Conservation (phyloP, 2,113 vertebrate species). For the Rhinolophus ferrumequinum region DNA sequence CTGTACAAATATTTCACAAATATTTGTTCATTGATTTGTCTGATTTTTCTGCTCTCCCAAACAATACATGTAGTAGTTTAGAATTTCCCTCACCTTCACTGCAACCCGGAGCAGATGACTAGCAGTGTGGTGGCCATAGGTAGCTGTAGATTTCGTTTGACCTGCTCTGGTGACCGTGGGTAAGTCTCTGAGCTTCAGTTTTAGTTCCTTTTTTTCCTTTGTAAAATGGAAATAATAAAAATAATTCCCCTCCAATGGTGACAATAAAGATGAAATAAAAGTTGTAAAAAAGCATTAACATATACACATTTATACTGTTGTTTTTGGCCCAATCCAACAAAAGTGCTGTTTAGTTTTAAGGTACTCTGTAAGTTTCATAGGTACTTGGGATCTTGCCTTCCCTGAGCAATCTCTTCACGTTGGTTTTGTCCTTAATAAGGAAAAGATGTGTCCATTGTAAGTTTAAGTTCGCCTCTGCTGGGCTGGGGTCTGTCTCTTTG, state of each 20-base stretch:
- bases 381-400: neutral
- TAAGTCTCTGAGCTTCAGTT: neutral
- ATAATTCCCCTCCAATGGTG: neutral
- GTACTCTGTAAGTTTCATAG: neutral
- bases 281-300: neutral
- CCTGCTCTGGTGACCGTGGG: neutral
- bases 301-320: neutral
- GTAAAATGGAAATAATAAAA: neutral
- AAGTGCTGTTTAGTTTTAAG: neutral
- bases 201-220: neutral
- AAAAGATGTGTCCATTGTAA: neutral
- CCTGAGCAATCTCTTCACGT: neutral
- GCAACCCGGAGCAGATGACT: fast-evolving
- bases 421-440: neutral
- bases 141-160: neutral
- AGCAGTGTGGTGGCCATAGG: fast-evolving
- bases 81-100: neutral
- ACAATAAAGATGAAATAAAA: neutral
- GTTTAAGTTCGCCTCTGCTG: neutral
- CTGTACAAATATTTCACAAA: neutral
- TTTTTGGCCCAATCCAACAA: neutral
- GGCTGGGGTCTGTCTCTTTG: neutral
- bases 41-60: neutral
- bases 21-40: neutral
- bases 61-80: neutral